Conservation (phyloP, 2,888 invertebrate genomes). For the Smittia sp. region DNA sequence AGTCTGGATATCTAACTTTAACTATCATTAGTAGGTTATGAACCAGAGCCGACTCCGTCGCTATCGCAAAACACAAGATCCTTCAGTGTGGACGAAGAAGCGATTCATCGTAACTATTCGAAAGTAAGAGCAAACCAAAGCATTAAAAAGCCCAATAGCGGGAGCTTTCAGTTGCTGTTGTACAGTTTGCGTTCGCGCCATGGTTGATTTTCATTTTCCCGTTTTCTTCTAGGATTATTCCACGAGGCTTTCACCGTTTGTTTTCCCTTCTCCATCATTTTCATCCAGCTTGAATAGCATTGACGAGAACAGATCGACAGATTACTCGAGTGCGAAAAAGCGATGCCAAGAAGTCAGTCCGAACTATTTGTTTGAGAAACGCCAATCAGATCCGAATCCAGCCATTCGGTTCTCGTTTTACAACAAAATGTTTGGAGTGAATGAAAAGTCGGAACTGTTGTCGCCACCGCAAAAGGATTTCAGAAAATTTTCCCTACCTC, state of each 20-base stretch:
- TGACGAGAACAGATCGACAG: constrained; percentile 31
- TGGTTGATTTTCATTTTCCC: background rate
- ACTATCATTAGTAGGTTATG: background rate
- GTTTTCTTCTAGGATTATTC: too few relatives aligned
- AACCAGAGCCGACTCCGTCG: background rate
- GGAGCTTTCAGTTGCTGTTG: background rate
- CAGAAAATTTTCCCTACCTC: constrained; percentile 19
- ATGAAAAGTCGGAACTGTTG: background rate
- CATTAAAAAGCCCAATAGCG: too few relatives aligned
- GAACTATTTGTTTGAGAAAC: constrained; percentile 28
- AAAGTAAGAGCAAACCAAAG: background rate
- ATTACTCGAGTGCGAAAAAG: background rate
- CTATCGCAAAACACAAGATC: background rate
- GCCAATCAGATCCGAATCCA: constrained; percentile 37
- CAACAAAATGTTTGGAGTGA: constrained; percentile 41
- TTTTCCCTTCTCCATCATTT: background rate
- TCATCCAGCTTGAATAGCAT: constrained; percentile 24
- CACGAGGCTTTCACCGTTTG: background rate
- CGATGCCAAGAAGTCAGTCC: background rate
- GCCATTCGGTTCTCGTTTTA: constrained; percentile 42
- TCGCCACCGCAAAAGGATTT: constrained; percentile 23
- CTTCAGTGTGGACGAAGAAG: constrained; percentile 10
- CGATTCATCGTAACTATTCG: constrained; percentile 1
- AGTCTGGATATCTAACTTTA: background rate
- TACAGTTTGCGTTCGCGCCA: background rate